Evolutionary conservation across 2,888 invertebrate genomes (phyloP).

Genomic region (Gymnoscelis rufifasciata): DNA sequence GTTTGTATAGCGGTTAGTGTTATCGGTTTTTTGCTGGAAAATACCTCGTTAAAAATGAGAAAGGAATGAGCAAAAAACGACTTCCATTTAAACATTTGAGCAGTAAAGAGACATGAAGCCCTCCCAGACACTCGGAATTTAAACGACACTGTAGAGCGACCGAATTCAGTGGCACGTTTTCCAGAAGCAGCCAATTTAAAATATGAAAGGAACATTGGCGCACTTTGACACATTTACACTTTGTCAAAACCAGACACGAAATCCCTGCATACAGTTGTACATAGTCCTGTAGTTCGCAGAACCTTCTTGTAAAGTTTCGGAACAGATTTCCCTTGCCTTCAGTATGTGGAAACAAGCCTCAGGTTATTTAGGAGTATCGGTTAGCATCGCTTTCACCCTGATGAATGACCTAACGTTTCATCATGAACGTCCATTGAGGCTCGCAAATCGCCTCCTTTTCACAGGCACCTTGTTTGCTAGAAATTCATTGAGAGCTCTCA

Average conservation of each 20-base stretch:
- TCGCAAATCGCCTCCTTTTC: conserved; percentile 66
- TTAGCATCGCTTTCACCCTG: conserved; percentile 59
- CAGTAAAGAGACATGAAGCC: conserved; percentile 49
- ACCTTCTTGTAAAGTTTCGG: no score
- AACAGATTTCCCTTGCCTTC: conserved; percentile 49
- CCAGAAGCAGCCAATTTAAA: conserved; percentile 31
- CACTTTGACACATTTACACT: neutral
- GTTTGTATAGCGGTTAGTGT: conserved; percentile 64
- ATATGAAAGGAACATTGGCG: conserved; percentile 15
- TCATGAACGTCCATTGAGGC: conserved; percentile 51
- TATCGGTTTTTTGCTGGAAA: conserved; percentile 52
- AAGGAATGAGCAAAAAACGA: conserved; percentile 60
- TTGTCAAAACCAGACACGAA: no score
- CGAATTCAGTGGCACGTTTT: conserved; percentile 34
- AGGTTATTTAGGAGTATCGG: conserved; percentile 62
- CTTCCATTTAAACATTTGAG: conserved; percentile 62
- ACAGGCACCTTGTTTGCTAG: conserved; percentile 60
- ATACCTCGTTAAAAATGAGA: conserved; percentile 61
- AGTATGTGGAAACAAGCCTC: conserved; percentile 9
- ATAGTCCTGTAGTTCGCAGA: neutral
- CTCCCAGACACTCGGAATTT: conserved; percentile 56
- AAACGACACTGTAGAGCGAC: conserved; percentile 55
- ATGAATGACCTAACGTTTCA: conserved; percentile 62
- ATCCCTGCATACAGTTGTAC: no score
- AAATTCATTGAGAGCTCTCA: conserved; percentile 26